Evolutionary conservation across 2,113 vertebrate species (phyloP).

Genomic region (Xenopus borealis): DNA sequence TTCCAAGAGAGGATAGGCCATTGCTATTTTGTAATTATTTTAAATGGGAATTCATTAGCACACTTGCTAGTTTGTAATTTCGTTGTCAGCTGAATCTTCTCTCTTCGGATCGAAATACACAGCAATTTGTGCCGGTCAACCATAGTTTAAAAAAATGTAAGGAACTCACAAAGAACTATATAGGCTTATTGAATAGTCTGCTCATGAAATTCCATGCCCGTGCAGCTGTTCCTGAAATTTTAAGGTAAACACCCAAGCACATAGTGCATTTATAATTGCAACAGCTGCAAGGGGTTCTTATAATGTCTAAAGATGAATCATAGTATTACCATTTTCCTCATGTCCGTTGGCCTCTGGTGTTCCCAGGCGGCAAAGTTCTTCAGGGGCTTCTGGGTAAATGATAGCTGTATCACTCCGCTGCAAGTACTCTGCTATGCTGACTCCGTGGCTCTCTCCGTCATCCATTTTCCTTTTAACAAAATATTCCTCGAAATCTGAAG

Average conservation of each 20-base stretch:
- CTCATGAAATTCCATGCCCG: slow-evolving; percentile 86
- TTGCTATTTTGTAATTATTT: slow-evolving; percentile 12
- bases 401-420: slow-evolving; percentile 97
- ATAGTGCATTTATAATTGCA: slow-evolving; percentile 90
- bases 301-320: slow-evolving; percentile 71
- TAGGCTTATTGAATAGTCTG: slow-evolving; percentile 55
- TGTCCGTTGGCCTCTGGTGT: slow-evolving; percentile 94
- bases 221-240: slow-evolving; percentile 91
- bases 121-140: slow-evolving; percentile 34
- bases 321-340: slow-evolving; percentile 92
- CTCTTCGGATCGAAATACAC: slow-evolving; percentile 14
- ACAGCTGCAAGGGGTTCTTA: slow-evolving; percentile 90
- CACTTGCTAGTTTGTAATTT: slow-evolving; percentile 23
- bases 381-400: slow-evolving; percentile 97
- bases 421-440: slow-evolving; percentile 96
- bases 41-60: slow-evolving; percentile 19
- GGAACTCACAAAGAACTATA: slow-evolving; percentile 34
- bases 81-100: slow-evolving; percentile 7
- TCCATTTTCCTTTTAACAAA: slow-evolving; percentile 95
- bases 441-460: slow-evolving; percentile 87
- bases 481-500: slow-evolving; percentile 93
- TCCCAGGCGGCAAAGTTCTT: slow-evolving; percentile 95
- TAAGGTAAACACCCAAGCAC: slow-evolving; percentile 97
- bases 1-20: neutral
- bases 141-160: slow-evolving; percentile 25